Evolutionary conservation across 2,888 invertebrate genomes (phyloP).

Genomic region (Drosophila acutilabella): DNA sequence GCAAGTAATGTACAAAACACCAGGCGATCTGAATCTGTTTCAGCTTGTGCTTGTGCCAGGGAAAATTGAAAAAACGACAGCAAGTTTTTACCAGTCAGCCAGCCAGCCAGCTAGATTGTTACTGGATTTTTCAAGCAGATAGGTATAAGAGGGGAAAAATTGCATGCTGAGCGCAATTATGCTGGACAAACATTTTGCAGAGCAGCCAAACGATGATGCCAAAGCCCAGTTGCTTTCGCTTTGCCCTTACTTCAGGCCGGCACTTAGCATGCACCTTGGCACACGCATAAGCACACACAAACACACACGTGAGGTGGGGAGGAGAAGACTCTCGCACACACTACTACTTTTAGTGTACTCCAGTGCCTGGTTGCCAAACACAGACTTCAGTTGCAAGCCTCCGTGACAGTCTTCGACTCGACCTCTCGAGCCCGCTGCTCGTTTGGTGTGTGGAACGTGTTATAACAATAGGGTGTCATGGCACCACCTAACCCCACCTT

Average conservation of each 20-base stretch:
- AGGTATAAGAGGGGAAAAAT: constrained; percentile 48
- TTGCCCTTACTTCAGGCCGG: constrained; percentile 24
- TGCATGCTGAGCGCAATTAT: constrained; percentile 81
- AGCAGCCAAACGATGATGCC: constrained; percentile 38
- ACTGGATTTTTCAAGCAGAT: no score
- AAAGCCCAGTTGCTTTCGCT: constrained; percentile 14
- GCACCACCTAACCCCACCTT: constrained; percentile 25
- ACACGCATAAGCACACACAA: constrained; percentile 53
- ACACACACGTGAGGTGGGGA: constrained; percentile 17
- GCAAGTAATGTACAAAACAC: constrained; percentile 15
- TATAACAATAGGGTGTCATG: constrained; percentile 76
- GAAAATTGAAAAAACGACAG: constrained; percentile 60
- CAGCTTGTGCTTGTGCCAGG: constrained; percentile 18
- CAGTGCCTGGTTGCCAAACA: constrained; percentile 69
- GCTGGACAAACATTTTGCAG: constrained; percentile 78
- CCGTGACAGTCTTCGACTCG: constrained; percentile 19
- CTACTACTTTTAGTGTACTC: constrained; percentile 60
- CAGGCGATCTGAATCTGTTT: constrained; percentile 22
- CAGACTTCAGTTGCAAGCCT: constrained; percentile 42
- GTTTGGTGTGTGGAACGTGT: constrained; percentile 64
- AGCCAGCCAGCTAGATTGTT: no score
- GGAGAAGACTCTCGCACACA: constrained; percentile 8
- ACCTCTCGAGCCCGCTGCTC: constrained; percentile 21
- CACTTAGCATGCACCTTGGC: constrained; percentile 79
- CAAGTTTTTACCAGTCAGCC: constrained; percentile 13